Base-by-base conservation (phyloP, 2,797 vertebrate genomes). In the Rousettus madagascariensis region DNA sequence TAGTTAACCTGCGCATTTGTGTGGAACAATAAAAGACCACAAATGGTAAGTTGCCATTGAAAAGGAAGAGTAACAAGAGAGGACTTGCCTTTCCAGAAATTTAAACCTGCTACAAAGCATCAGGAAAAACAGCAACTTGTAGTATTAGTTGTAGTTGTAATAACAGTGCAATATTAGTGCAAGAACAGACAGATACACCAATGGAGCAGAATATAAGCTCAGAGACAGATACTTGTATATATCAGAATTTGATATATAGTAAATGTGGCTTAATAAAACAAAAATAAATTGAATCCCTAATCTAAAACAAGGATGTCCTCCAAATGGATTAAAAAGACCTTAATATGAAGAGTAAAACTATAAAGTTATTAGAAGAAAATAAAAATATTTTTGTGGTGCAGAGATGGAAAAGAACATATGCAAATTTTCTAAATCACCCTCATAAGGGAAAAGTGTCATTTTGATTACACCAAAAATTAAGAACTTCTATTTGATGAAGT, bases 41-140 rank as follows among this genome's bases (percentile, higher is more conserved):
- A 89, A 28, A 87, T 61, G 28, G 19, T 84, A 78, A 55, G 53
- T 69, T 11, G 6, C 36, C 36, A 74, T 19, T 75, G 33, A 88
- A 83, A 69, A 74, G 43, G 24, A 90, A 87, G 68, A 86, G 43
- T 68, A 46, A 82, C 59, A 77, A 77, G 63, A 80, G 33, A 36
- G 13, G 11, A 57, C 30, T 87, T 78, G 16, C n/a, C 57, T n/a
- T 84, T 84, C 38, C 28, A 49, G 55, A 94, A 82, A 57, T 57
- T 66, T 80, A 86, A 79, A 66, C 57, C 84, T 94, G 33, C n/a
- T 78, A 83, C 78, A 78, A 96, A 94, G 38, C 30, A 69, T 72
- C 8, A 0, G 24, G 26, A 87, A 92, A 61, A 61, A 49, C 28
- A 84, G 65, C 43, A 85, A 90, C 28, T 77, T 36, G 49, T 74